phyloP scores from a whole-genome alignment of 2,113 vertebrate genomes.

The Rousettus leschenaultii region DNA sequence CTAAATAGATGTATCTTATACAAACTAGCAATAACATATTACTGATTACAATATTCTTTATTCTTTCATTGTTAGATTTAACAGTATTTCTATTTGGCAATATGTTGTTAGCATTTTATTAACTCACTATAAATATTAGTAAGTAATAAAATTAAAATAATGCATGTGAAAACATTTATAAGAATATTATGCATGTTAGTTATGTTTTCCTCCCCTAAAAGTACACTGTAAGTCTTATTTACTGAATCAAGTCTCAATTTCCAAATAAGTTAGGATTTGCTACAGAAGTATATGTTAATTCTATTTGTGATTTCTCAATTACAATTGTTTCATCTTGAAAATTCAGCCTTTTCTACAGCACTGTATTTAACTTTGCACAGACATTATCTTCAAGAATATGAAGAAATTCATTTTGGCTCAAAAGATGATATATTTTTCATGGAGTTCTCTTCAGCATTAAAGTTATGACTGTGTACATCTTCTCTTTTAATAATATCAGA shows the following conservation, averaged over 20 bases:
- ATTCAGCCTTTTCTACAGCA: not conserved
- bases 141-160: slow-evolving; percentile 60
- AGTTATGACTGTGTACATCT: not conserved
- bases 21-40: slow-evolving; percentile 10
- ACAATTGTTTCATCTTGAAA: not conserved
- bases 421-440: slow-evolving; percentile 23
- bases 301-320: slow-evolving; percentile 1
- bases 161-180: slow-evolving; percentile 40
- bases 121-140: slow-evolving; percentile 45
- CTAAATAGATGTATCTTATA: slow-evolving; percentile 41
- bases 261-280: slow-evolving; percentile 8
- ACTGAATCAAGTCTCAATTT: not conserved
- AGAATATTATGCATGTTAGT: not conserved
- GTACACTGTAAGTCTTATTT: not conserved
- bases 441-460: slow-evolving; percentile 47
- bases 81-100: slow-evolving; percentile 15
- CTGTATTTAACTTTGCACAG: not conserved
- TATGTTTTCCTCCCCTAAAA: not conserved
- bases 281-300: not conserved
- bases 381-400: not conserved
- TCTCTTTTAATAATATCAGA: slow-evolving; percentile 37
- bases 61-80: slow-evolving; percentile 49
- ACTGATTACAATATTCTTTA: slow-evolving; percentile 32
- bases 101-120: slow-evolving; percentile 34
- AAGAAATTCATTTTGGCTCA: slow-evolving; percentile 11